Evolutionary conservation across 2,797 vertebrate genomes (phyloP).

Genomic region (Sparus aurata): DNA sequence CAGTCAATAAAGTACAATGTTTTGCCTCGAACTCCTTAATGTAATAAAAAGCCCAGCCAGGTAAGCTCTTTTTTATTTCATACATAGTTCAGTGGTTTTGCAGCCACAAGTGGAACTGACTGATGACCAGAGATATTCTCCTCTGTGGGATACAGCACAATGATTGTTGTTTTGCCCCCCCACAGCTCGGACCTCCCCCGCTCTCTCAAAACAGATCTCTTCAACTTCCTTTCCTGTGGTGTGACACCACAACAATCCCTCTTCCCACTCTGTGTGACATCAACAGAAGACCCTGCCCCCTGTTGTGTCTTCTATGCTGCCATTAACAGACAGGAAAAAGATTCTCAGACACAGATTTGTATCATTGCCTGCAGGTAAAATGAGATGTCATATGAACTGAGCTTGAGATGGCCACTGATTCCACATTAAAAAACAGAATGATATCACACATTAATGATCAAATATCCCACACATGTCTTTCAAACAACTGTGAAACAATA

Average conservation of each 20-base stretch:
- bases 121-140: constrained; percentile 25
- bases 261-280: constrained; percentile 31
- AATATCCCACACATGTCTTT: constrained; percentile 36
- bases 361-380: background rate
- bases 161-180: constrained; percentile 56
- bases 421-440: background rate
- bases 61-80: constrained; percentile 20
- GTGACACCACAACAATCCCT: constrained; percentile 54
- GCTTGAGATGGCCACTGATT: constrained; percentile 1
- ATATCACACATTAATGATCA: constrained; percentile 9
- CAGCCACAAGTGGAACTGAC: constrained; percentile 38
- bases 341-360: constrained; percentile 3
- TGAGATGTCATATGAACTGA: constrained; percentile 8
- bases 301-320: constrained; percentile 4
- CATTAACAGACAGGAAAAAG: constrained; percentile 8
- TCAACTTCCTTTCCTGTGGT: constrained; percentile 48
- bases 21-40: background rate
- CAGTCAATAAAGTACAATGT: background rate
- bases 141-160: constrained; percentile 41
- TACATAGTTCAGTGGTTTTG: constrained; percentile 29
- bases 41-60: background rate
- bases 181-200: constrained; percentile 17
- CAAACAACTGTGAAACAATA: constrained; percentile 27
- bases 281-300: constrained; percentile 26
- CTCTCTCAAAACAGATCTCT: constrained; percentile 25